These are phyloP conservation scores for Phaetusa simplex DNA, from an alignment of 2,113 vertebrate genomes.

Conservation along the genomic window DNA sequence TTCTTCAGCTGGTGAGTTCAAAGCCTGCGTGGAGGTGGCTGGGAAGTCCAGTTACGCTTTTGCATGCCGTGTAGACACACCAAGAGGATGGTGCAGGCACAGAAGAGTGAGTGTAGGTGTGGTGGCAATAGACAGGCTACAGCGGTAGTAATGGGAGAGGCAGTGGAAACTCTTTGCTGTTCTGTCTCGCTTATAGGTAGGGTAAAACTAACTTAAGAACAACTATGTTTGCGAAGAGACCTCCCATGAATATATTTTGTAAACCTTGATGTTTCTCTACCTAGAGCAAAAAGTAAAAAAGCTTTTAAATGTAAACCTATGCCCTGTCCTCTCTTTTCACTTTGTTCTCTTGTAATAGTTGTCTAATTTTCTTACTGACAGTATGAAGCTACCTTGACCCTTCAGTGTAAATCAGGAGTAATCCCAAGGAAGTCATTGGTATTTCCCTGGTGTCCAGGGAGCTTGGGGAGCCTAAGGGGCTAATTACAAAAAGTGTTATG, in stretches of 20 bases:
- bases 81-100: not conserved
- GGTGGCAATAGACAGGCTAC: not conserved
- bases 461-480: not conserved
- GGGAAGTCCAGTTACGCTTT: not conserved
- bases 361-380: not conserved
- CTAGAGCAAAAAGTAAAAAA: not conserved
- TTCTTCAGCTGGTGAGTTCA: not conserved
- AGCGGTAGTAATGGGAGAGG: not conserved
- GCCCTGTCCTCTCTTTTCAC: not conserved
- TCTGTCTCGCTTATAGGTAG: not conserved
- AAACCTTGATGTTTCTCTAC: not conserved
- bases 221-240: not conserved
- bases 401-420: not conserved
- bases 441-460: not conserved
- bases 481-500: not conserved
- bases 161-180: not conserved
- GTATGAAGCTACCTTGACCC: not conserved
- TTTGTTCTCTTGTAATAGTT: not conserved
- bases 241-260: not conserved
- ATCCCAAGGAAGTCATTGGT: not conserved
- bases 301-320: not conserved
- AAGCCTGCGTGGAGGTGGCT: not conserved
- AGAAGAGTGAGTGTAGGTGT: not conserved
- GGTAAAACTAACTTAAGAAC: not conserved
- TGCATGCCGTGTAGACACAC: accelerated